phyloP scores from a whole-genome alignment of 2,113 vertebrate genomes.

The Cephalopterus ornatus region DNA sequence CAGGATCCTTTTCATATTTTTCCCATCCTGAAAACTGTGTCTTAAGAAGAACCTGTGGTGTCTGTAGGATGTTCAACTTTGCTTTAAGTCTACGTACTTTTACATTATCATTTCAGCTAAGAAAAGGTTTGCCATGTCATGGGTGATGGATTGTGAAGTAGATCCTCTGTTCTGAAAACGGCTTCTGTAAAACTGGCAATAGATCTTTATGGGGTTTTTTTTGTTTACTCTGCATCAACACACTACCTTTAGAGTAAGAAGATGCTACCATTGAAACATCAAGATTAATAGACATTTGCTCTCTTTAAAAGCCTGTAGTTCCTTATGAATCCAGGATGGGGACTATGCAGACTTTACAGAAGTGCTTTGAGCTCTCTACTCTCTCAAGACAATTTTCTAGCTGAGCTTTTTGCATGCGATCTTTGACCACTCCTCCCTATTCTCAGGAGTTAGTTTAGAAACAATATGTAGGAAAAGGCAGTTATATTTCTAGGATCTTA shows the following conservation, averaged over 20 bases:
- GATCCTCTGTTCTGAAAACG: background rate
- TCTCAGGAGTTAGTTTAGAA: background rate
- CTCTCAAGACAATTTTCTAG: background rate
- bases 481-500: background rate
- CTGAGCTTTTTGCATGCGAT: background rate
- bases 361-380: background rate
- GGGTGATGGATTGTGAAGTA: background rate
- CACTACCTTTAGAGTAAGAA: background rate
- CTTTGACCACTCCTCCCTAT: background rate
- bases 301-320: background rate
- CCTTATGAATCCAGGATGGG: background rate
- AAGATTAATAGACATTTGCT: background rate
- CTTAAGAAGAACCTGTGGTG: background rate
- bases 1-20: background rate
- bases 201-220: accelerated
- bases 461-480: background rate
- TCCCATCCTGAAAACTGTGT: background rate
- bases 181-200: background rate
- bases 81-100: background rate
- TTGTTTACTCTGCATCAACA: background rate
- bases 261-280: background rate
- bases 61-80: background rate
- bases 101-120: background rate
- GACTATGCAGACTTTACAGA: background rate
- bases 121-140: background rate